Percentiles rank a stretch among this genome's conserved stretches.
Conservation (phyloP, 2,888 invertebrate genomes). For the Euproctis similis region DNA sequence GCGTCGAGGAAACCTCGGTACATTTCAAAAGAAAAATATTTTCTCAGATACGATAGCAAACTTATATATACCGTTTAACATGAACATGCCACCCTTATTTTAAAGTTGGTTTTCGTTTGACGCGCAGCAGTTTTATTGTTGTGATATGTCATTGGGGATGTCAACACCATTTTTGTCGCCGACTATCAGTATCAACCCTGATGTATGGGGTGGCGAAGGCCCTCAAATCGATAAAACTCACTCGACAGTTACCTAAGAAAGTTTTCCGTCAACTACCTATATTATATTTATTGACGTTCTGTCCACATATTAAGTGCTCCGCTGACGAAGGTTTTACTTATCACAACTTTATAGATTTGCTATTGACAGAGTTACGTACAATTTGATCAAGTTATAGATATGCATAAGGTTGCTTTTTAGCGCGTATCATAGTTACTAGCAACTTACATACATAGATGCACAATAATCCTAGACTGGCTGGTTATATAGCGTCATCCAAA, state of each 20-base stretch:
- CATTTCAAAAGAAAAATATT: slow-evolving; percentile 59
- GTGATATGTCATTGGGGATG: slow-evolving; percentile 41
- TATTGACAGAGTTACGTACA: too few relatives aligned
- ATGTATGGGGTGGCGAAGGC: slow-evolving; percentile 67
- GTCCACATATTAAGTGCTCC: slow-evolving; percentile 23
- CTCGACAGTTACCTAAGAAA: slow-evolving; percentile 61
- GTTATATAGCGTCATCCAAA: too few relatives aligned
- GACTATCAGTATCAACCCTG: slow-evolving; percentile 69
- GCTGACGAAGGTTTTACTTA: background rate
- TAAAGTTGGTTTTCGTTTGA: slow-evolving; percentile 22
- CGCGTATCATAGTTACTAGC: too few relatives aligned
- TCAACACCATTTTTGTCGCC: slow-evolving; percentile 55
- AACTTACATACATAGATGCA: too few relatives aligned
- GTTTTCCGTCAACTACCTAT: slow-evolving; percentile 54
- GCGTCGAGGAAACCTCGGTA: slow-evolving; percentile 52
- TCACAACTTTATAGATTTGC: background rate
- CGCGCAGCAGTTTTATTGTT: slow-evolving; percentile 14
- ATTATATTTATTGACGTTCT: slow-evolving; percentile 64
- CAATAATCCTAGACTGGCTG: too few relatives aligned
- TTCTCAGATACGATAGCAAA: slow-evolving; percentile 53
- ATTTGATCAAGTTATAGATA: too few relatives aligned
- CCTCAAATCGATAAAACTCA: slow-evolving; percentile 68
- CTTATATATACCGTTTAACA: slow-evolving; percentile 24
- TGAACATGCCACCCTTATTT: slow-evolving; percentile 14
- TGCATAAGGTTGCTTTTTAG: too few relatives aligned